Evolutionary conservation across 2,888 invertebrate species (phyloP), one percentile per base, ranked within the genome.

Genomic region (Lasioglossum leucozonium): DNA sequence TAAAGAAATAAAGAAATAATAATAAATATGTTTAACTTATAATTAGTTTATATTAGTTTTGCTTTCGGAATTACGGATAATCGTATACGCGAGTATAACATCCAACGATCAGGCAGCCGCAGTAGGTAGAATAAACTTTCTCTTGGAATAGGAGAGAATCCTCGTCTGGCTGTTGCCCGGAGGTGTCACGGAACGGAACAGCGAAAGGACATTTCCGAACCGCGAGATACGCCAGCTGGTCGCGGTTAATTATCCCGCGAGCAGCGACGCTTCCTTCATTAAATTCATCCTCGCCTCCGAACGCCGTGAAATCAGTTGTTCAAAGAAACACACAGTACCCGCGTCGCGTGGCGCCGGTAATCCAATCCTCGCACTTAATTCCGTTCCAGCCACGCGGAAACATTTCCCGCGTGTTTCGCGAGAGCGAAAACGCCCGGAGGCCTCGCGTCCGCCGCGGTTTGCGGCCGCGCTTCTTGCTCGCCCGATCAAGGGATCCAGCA

Each of bases 341-440:
- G 76, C 30, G 5, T 47, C 44, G 44, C 26, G 37, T 69, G 30
- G 72, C 13, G 34, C 10, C 51, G 22, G 72, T 85, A 78, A 87
- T 87, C 51, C 72, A 81, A 88, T 87, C 72, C 80, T 80, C 74
- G 58, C 77, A 75, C 74, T 88, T 87, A 87, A 87, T 89, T 85
- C 85, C 3, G 44, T 58, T 71, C 37, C 65, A 81, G 34, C 62
- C n/a, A 67, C 34, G 69, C 42, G 51, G 76, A 82, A 86, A 81
- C 75, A 44, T 65, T 74, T 72, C 34, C 34, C 62, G 51, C 67
- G 74, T 78, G 62, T 69, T 75, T 69, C 74, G 69, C 62, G 42
- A 55, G 42, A 55, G 69, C 22, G 11, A 69, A 77, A 73, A 73
- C 72, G 79, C 55, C 58, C 51, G 65, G 30, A 42, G 51, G 40